These are phyloP conservation scores for Drosophila equinoxialis DNA, from an alignment of 1,140 invertebrate genomes.

Conservation along the genomic window DNA sequence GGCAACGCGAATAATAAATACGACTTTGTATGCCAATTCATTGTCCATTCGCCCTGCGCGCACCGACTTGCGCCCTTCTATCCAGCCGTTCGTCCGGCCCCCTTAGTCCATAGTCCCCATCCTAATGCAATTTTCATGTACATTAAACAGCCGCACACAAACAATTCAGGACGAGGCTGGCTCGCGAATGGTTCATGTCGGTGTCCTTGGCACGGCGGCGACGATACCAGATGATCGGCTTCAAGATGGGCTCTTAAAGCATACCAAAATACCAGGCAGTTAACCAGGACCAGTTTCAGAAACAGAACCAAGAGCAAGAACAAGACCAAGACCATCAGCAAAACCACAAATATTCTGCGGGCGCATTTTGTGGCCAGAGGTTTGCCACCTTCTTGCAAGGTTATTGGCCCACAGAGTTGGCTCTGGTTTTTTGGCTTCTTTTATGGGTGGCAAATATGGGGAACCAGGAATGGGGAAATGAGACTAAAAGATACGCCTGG, in stretches of 20 bases:
- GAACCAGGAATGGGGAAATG: not conserved
- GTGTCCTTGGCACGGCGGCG: not conserved
- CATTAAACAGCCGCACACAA: constrained; percentile 17
- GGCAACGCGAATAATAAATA: constrained; percentile 21
- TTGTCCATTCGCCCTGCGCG: not conserved
- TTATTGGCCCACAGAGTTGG: constrained; percentile 12
- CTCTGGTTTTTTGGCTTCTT: constrained; percentile 12
- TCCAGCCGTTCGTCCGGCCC: not conserved
- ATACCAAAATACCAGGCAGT: constrained; percentile 1
- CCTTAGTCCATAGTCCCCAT: not conserved
- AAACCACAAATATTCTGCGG: constrained; percentile 27
- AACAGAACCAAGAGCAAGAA: not conserved
- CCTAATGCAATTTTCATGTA: constrained; percentile 23
- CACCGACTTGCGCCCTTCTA: not conserved
- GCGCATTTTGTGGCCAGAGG: constrained; percentile 15
- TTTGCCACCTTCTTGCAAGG: not conserved
- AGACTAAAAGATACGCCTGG: constrained; percentile 13
- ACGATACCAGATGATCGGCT: constrained; percentile 10
- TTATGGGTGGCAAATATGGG: not conserved
- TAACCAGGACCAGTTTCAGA: not conserved
- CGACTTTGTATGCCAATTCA: constrained; percentile 9
- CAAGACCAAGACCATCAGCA: not conserved
- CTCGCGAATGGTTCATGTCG: constrained; percentile 11
- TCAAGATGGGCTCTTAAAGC: constrained; percentile 18
- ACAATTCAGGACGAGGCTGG: not conserved